Conservation (phyloP, 2,113 vertebrate species). For the Porphyrio hochstetteri region DNA sequence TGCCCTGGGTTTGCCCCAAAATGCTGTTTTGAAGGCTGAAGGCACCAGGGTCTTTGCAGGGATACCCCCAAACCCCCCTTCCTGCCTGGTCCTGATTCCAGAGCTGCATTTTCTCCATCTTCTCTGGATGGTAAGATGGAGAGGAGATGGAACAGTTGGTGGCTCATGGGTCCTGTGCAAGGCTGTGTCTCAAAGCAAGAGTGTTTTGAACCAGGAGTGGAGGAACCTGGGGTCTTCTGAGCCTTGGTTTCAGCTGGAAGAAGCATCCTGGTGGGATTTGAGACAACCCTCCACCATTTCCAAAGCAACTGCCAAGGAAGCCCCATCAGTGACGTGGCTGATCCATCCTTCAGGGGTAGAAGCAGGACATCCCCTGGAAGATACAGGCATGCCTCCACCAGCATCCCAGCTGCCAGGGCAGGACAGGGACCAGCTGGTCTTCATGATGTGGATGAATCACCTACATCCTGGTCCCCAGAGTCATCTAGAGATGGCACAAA, state of each 20-base stretch:
- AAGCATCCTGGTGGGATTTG: neutral
- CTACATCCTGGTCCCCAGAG: fast-evolving
- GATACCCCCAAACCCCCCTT: neutral
- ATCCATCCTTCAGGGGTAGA: neutral
- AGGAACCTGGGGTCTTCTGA: fast-evolving
- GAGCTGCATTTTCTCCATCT: neutral
- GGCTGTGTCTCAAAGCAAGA: neutral
- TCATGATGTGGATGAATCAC: neutral
- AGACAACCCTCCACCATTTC: neutral
- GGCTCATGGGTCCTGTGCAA: fast-evolving
- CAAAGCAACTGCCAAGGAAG: fast-evolving
- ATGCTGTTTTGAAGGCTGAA: neutral
- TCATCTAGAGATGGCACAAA: neutral
- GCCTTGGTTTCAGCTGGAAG: neutral
- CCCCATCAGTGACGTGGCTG: fast-evolving
- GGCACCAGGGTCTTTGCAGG: neutral
- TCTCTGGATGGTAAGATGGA: neutral
- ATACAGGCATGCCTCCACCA: neutral
- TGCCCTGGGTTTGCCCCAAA: neutral
- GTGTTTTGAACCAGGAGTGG: neutral
- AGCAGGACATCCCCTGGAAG: neutral
- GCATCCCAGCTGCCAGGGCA: neutral
- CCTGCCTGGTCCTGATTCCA: neutral
- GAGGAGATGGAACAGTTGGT: neutral
- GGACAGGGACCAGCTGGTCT: neutral